Base-by-base conservation (phyloP, 2,113 vertebrate genomes). In the Columba livia region DNA sequence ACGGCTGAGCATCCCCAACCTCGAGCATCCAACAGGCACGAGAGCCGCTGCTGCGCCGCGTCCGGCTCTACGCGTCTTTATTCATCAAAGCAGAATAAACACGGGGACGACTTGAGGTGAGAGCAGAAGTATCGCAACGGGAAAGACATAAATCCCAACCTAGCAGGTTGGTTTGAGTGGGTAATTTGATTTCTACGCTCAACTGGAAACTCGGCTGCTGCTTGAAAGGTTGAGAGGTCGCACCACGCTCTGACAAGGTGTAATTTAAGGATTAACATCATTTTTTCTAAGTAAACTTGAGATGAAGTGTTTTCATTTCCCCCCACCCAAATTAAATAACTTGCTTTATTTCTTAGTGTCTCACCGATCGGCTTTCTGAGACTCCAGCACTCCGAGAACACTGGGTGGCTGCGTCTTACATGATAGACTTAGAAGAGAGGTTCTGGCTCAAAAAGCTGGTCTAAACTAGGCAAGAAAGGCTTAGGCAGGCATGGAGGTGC, bases 401-500 rank as follows among this genome's bases (percentile, higher is more conserved):
- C 3, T 8, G 31, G 10, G 17, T 31, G 42, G 7, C 71, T 12
- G 7, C 18, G 11, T 29, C 21, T 90, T 20, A 16, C 0, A 0
- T 5, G 11, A 44, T 42, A 8, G 72, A 69, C 15, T 54, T 31
- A 3, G 1, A 53, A 23, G 23, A 25, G 28, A 21, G 29, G 20
- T 77, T 47, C 12, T 83, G 19, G 40, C n/a, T n/a, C 61, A 58
- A 81, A 60, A 66, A 73, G 7, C 53, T 60, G 4, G 6, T 16
- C 19, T 36, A 32, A 66, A 36, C 9, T 14, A 26, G 42, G 42
- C 42, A 44, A 44, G 42, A 44, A 3, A 44, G 42, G 42, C 42
- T 44, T 44, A 44, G 15, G 42, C 42, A 28, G 32, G 32, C 11
- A 10, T 6, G 15, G 28, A 67, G n/a, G 23, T 54, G 15, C 28